phyloP scores from a whole-genome alignment of 2,888 invertebrate species.

The Phlogophora meticulosa region DNA sequence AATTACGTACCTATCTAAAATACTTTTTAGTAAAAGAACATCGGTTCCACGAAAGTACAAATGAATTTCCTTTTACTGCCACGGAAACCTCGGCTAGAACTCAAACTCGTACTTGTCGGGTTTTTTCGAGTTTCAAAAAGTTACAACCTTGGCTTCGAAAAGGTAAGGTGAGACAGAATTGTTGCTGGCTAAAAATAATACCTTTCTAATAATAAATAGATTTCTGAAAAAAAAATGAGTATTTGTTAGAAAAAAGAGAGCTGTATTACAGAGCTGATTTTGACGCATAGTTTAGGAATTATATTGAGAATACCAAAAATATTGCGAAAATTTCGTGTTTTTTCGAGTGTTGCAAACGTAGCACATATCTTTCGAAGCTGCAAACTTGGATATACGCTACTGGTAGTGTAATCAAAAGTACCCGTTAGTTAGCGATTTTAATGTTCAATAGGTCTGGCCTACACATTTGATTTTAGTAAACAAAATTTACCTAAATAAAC shows the following conservation, averaged over 20 bases:
- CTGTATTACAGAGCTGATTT: too few relatives aligned
- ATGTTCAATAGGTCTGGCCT: too few relatives aligned
- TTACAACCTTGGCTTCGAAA: constrained; percentile 5
- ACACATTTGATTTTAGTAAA: constrained; percentile 3
- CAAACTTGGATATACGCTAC: too few relatives aligned
- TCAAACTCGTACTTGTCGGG: constrained; percentile 32
- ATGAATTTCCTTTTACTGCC: constrained; percentile 47
- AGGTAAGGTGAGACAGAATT: neutral
- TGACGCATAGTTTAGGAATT: too few relatives aligned
- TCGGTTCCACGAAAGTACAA: constrained; percentile 34
- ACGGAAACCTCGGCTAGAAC: constrained; percentile 40
- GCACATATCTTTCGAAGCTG: too few relatives aligned
- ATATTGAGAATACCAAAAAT: too few relatives aligned
- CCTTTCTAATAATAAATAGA: neutral
- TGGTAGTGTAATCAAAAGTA: too few relatives aligned
- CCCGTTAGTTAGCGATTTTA: too few relatives aligned
- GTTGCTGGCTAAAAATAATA: neutral
- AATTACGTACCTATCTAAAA: constrained; percentile 43
- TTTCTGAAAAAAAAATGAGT: too few relatives aligned
- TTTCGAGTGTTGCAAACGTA: too few relatives aligned
- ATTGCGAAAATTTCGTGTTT: too few relatives aligned
- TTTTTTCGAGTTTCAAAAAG: constrained; percentile 35
- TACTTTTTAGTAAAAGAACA: constrained; percentile 41
- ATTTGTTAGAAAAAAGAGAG: too few relatives aligned
- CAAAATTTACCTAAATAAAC: constrained; percentile 12